These are phyloP conservation scores for Geodia barretti DNA, from an alignment of 37 sponge, comb jelly and placozoan genomes.

Conservation along the genomic window DNA sequence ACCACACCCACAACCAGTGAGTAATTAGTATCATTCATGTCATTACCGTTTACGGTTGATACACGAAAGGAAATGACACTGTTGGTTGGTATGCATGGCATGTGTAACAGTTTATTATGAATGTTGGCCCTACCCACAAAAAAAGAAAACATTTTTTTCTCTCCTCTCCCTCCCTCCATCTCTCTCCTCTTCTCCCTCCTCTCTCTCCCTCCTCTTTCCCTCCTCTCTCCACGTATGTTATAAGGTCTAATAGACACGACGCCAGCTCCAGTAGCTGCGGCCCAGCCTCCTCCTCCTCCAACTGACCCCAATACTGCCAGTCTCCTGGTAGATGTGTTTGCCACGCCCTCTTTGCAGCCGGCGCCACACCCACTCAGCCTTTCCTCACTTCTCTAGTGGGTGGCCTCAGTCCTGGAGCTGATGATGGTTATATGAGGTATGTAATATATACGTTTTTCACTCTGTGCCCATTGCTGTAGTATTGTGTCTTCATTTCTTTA, in stretches of 20 bases:
- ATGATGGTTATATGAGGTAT: constrained; percentile 37
- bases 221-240: background rate
- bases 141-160: background rate
- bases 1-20: too few relatives aligned
- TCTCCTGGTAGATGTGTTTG: constrained; percentile 49
- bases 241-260: background rate
- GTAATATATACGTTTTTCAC: too few relatives aligned
- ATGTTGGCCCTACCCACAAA: too few relatives aligned
- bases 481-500: too few relatives aligned
- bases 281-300: background rate
- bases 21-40: too few relatives aligned
- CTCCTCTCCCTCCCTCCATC: background rate
- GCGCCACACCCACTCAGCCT: background rate
- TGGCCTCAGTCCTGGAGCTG: constrained; percentile 48
- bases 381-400: background rate
- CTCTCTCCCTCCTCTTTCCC: background rate
- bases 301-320: constrained; percentile 3
- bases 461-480: too few relatives aligned
- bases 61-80: too few relatives aligned
- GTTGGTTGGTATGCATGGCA: too few relatives aligned
- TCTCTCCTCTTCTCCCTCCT: background rate
- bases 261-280: background rate
- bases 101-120: too few relatives aligned
- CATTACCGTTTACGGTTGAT: too few relatives aligned
- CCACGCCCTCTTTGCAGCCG: background rate